These are phyloP conservation scores for Haemorhous mexicanus DNA, from an alignment of 2,113 vertebrate genomes.

Conservation along the genomic window DNA sequence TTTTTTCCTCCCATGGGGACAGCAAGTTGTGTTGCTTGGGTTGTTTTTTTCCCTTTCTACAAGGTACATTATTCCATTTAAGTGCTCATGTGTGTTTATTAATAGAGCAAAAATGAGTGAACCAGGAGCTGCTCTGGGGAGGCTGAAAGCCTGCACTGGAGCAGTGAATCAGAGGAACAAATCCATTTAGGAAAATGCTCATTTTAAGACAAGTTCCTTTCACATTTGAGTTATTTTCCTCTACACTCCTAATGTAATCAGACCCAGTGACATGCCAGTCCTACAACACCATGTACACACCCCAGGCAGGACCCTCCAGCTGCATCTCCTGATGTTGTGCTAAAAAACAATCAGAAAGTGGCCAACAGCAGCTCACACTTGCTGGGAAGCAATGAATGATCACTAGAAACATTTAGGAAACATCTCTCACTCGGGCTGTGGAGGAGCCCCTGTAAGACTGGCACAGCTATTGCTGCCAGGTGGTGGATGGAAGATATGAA, in stretches of 20 bases:
- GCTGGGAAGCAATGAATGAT: not conserved
- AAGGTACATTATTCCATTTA: conserved; percentile 8
- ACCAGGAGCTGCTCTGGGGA: not conserved
- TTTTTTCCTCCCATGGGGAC: not conserved
- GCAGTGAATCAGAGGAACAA: conserved; percentile 31
- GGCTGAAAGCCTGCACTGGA: conserved; percentile 34
- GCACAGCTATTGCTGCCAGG: not conserved
- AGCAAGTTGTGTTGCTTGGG: not conserved
- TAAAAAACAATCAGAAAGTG: not conserved
- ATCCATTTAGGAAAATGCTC: conserved; percentile 26
- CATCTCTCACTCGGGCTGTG: not conserved
- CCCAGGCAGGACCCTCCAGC: not conserved
- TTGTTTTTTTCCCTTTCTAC: not conserved
- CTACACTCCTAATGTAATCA: not conserved
- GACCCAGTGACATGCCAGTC: not conserved
- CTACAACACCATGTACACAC: fast-evolving
- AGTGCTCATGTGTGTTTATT: conserved; percentile 37
- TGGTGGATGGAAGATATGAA: not conserved
- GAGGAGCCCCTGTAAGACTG: not conserved
- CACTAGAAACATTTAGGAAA: not conserved
- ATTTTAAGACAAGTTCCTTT: conserved; percentile 7
- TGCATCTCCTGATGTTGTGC: not conserved
- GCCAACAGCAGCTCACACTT: not conserved
- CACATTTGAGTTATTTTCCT: not conserved
- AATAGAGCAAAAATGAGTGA: conserved; percentile 55